Percentiles rank a stretch among this genome's conserved stretches.
phyloP scores from a whole-genome alignment of 2,113 vertebrate species.

The Cephalopterus ornatus region DNA sequence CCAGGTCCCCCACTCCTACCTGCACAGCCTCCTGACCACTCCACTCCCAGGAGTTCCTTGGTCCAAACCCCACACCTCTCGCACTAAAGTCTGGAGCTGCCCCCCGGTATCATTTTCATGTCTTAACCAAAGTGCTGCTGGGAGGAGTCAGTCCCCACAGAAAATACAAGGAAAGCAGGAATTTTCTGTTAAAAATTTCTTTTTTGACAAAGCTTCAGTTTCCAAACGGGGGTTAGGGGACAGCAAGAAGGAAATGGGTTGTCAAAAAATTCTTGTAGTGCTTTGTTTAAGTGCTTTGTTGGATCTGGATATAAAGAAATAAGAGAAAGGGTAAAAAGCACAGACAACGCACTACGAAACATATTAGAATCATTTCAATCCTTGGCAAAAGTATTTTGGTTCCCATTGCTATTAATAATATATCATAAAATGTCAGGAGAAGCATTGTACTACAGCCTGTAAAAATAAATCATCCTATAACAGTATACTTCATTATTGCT shows the following conservation, averaged over 20 bases:
- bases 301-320: constrained; percentile 16
- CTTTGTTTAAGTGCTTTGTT: constrained; percentile 55
- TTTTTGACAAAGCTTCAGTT: background rate
- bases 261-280: background rate
- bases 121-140: background rate
- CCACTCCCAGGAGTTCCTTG: rapidly evolving
- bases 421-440: background rate
- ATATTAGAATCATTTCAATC: background rate
- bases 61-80: background rate
- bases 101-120: background rate
- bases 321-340: background rate
- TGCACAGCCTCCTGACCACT: background rate
- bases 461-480: background rate
- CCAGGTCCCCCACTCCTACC: background rate
- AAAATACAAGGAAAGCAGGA: background rate
- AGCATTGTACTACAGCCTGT: background rate
- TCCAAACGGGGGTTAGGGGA: background rate
- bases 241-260: background rate
- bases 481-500: background rate
- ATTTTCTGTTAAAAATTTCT: background rate
- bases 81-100: background rate
- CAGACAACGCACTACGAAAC: background rate
- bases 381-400: background rate
- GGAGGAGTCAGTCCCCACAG: background rate
- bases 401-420: background rate